Conservation (phyloP, 2,797 vertebrate species). For the Sternarchorhynchus goeldii region DNA sequence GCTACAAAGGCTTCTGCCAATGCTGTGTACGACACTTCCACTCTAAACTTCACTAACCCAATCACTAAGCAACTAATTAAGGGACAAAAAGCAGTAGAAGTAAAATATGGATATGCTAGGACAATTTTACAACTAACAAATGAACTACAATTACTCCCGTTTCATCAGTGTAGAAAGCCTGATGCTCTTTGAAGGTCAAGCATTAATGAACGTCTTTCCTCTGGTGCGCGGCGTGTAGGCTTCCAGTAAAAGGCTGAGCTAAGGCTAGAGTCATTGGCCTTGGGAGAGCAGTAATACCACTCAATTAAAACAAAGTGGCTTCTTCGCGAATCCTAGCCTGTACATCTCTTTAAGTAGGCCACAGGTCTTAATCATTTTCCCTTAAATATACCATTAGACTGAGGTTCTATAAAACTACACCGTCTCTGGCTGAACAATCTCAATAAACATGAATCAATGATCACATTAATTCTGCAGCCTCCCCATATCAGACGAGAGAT, state of each 20-base stretch:
- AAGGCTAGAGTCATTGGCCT: constrained; percentile 28
- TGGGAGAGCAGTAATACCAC: constrained; percentile 18
- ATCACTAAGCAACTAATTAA: neutral
- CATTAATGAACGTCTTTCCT: constrained; percentile 4
- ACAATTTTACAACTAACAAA: neutral
- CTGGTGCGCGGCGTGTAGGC: neutral
- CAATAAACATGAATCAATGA: constrained; percentile 25
- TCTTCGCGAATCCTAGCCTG: constrained; percentile 17
- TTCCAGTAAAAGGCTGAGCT: constrained; percentile 26
- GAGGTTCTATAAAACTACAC: constrained; percentile 11
- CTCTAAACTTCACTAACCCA: neutral
- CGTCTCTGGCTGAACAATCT: neutral
- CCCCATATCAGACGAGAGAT: neutral
- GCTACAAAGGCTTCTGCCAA: neutral
- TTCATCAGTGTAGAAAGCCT: constrained; percentile 10
- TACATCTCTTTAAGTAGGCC: constrained; percentile 24
- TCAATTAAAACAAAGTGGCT: constrained; percentile 44
- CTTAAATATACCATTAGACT: constrained; percentile 17
- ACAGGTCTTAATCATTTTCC: constrained; percentile 35
- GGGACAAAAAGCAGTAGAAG: neutral
- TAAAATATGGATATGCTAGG: neutral
- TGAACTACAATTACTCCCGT: neutral
- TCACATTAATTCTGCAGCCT: constrained; percentile 23
- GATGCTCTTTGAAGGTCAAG: constrained; percentile 8
- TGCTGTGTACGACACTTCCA: neutral